Conservation (phyloP, 1,140 invertebrate species). For the Cepaea nemoralis region DNA sequence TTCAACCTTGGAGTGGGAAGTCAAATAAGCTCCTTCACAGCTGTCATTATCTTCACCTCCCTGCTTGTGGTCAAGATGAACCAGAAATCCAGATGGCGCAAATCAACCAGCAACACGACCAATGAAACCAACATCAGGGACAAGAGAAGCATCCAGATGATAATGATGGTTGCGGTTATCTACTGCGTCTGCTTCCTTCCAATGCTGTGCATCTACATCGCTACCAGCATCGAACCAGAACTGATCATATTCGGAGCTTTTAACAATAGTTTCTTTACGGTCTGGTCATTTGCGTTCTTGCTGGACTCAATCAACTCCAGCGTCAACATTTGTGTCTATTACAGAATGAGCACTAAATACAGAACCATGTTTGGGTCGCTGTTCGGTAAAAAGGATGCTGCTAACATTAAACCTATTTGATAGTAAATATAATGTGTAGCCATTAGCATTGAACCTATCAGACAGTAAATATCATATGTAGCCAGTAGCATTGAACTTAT, state of each 20-base stretch:
- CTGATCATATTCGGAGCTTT: neutral
- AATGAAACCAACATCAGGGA: neutral
- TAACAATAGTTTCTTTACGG: neutral
- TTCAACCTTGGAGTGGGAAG: too few species aligned
- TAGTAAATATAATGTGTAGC: too few species aligned
- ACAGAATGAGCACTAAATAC: neutral
- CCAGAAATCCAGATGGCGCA: neutral
- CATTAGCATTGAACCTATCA: too few species aligned
- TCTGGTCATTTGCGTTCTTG: neutral
- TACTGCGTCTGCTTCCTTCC: neutral
- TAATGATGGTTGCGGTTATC: neutral
- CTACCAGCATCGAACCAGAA: neutral
- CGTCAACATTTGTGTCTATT: too few species aligned
- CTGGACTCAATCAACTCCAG: neutral
- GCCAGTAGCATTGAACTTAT: too few species aligned
- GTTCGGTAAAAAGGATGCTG: neutral
- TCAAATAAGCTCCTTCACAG: too few species aligned
- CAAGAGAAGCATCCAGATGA: neutral
- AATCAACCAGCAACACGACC: neutral
- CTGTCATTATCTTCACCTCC: too few species aligned
- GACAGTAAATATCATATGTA: too few species aligned
- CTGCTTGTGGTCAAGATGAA: neutral
- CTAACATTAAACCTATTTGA: too few species aligned
- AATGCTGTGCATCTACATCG: neutral
- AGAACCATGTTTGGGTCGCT: neutral